Percentiles rank a stretch among this genome's conserved stretches.
Conservation (phyloP, 2,113 vertebrate species). For the Neopipo cinnamomea region DNA sequence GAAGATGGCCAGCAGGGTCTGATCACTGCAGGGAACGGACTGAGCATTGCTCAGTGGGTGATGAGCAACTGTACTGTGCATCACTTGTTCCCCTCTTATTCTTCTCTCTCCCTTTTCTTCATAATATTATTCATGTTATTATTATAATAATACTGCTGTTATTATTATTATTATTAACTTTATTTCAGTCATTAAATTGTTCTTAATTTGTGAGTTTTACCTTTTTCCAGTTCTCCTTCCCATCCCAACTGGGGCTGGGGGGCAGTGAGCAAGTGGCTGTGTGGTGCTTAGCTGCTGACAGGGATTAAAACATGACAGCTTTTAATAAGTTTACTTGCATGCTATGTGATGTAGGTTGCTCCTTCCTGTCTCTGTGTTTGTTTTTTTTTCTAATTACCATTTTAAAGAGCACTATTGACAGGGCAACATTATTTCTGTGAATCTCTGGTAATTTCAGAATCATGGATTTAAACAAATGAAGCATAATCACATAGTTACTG, state of each 20-base stretch:
- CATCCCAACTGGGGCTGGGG: not conserved
- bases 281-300: not conserved
- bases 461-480: not conserved
- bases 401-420: not conserved
- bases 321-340: conserved; percentile 43
- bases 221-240: not conserved
- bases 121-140: not conserved
- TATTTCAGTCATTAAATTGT: not conserved
- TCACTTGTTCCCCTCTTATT: not conserved
- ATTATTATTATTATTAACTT: not conserved
- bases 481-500: not conserved
- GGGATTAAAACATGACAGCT: not conserved
- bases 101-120: not conserved
- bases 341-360: not conserved
- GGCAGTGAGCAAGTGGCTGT: not conserved
- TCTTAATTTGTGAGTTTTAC: not conserved
- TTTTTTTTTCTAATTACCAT: not conserved
- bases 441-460: not conserved
- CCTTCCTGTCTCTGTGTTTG: not conserved
- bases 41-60: not conserved
- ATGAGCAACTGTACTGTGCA: not conserved
- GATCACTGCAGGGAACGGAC: not conserved
- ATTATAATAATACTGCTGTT: not conserved
- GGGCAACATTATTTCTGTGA: not conserved
- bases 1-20: not conserved